These are phyloP conservation scores for Donacobius atricapilla DNA, from an alignment of 2,113 vertebrate species.

Conservation along the genomic window DNA sequence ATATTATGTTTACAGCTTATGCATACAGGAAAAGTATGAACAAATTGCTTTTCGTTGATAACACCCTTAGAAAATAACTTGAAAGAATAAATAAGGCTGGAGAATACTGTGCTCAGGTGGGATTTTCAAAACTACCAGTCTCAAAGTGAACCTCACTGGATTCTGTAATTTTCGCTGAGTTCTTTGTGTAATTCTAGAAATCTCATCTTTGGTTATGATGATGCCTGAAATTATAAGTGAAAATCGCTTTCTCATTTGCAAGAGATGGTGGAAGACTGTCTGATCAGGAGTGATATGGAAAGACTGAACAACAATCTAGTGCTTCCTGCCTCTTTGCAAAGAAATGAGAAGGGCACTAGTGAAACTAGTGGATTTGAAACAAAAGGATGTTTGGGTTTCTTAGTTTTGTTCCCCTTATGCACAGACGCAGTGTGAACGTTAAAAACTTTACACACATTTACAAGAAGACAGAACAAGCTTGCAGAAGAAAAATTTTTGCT, in stretches of 20 bases:
- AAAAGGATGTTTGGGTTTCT: background rate
- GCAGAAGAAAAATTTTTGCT: background rate
- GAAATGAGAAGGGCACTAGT: background rate
- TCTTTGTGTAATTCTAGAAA: background rate
- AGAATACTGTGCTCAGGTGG: background rate
- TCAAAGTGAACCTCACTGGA: background rate
- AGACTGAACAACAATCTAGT: background rate
- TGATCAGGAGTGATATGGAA: background rate
- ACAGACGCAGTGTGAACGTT: fast-evolving
- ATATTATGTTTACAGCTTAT: background rate
- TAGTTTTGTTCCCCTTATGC: background rate
- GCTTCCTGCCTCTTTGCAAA: background rate
- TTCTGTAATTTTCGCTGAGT: background rate
- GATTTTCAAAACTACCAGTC: background rate
- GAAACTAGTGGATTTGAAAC: background rate
- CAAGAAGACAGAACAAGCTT: background rate
- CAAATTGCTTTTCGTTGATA: background rate
- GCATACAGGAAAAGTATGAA: background rate
- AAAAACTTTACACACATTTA: background rate
- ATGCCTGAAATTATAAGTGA: background rate
- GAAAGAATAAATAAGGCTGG: background rate
- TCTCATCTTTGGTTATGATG: background rate
- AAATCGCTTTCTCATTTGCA: background rate
- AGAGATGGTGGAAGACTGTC: background rate
- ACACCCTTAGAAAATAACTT: background rate